Conservation (phyloP, 1,140 invertebrate genomes). For the Achatina immaculata region DNA sequence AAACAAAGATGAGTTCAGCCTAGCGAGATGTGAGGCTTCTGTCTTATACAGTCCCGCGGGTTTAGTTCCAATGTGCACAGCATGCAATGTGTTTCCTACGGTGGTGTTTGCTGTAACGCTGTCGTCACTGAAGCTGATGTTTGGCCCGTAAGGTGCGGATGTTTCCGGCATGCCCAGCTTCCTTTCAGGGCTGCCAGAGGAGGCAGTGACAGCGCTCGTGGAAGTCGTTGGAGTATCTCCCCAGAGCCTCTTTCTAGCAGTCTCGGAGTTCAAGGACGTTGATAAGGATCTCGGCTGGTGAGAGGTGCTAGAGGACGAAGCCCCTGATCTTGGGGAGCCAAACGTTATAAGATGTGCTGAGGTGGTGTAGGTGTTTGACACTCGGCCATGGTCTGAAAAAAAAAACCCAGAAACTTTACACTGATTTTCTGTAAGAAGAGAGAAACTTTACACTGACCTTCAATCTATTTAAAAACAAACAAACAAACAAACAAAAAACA, state of each 20-base stretch:
- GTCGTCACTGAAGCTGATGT: constrained; percentile 67
- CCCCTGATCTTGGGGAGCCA: background rate
- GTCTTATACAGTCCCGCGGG: background rate
- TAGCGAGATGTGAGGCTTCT: too few relatives aligned
- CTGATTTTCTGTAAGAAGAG: too few relatives aligned
- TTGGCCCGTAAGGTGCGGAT: constrained; percentile 48
- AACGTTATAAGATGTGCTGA: constrained; percentile 3
- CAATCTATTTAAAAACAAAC: too few relatives aligned
- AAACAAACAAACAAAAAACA: too few relatives aligned
- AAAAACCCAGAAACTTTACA: too few relatives aligned
- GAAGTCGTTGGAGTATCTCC: constrained; percentile 12
- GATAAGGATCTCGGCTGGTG: constrained; percentile 14
- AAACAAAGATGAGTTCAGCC: too few relatives aligned
- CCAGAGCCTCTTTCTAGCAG: constrained; percentile 7
- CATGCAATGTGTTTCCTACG: constrained; percentile 39
- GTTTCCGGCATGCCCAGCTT: background rate
- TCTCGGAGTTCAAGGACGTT: constrained; percentile 15
- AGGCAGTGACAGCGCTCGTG: background rate
- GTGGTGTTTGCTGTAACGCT: constrained; percentile 65
- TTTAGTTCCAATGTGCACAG: background rate
- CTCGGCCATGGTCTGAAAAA: background rate
- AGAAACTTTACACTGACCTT: too few relatives aligned
- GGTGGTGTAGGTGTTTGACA: background rate
- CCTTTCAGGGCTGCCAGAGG: background rate
- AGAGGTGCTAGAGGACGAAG: constrained; percentile 18